A percentile compares a stretch with the other conserved stretches of the same genome.
phyloP scores from a whole-genome alignment of 2,113 vertebrate genomes.

The Trematocara stigmaticum region DNA sequence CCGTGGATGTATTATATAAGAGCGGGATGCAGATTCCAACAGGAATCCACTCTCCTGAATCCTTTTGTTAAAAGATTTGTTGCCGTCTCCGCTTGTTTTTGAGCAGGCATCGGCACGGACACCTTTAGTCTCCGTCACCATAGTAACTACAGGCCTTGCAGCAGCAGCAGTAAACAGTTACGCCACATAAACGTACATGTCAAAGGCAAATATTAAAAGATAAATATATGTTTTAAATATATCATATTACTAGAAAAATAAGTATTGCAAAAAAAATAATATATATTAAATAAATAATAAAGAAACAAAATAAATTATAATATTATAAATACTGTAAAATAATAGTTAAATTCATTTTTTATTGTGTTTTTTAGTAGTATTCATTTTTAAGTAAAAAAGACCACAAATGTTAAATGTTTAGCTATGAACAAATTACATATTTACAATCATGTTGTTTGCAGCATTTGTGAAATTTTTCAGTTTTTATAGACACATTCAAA shows the following conservation, averaged over 20 bases:
- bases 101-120: neutral
- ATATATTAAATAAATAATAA: neutral
- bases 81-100: neutral
- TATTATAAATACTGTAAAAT: neutral
- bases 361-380: neutral
- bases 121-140: neutral
- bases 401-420: neutral
- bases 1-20: neutral
- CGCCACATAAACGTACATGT: neutral
- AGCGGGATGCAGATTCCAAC: neutral
- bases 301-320: neutral
- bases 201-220: neutral
- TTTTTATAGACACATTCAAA: neutral
- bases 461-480: accelerated
- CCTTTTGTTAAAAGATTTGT: neutral
- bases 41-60: neutral
- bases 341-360: neutral
- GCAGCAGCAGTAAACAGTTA: neutral
- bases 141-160: neutral
- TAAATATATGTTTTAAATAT: neutral
- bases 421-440: neutral
- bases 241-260: neutral
- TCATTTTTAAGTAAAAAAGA: neutral
- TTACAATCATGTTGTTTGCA: neutral
- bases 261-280: neutral